Conservation (phyloP, 2,888 invertebrate genomes). For the Rhogogaster chlorosoma region DNA sequence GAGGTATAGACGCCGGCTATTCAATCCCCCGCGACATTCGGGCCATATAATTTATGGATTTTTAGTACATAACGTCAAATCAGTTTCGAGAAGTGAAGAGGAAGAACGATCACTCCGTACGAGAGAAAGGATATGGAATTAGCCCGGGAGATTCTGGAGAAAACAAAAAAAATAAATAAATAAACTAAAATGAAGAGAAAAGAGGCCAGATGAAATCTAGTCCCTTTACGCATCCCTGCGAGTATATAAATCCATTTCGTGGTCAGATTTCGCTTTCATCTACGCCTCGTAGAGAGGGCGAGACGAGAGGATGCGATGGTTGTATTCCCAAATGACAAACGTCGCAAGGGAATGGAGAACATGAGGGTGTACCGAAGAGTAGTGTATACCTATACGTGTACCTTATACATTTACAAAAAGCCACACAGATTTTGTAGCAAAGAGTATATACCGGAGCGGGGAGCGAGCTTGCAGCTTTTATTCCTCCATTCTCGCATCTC, state of each 20-base stretch:
- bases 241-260: slow-evolving; percentile 71
- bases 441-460: slow-evolving; percentile 12
- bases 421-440: slow-evolving; percentile 7
- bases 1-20: neutral
- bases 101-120: neutral
- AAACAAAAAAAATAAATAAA: neutral
- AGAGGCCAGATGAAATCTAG: slow-evolving; percentile 1
- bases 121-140: neutral
- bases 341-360: slow-evolving; percentile 20
- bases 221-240: slow-evolving; percentile 63
- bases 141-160: neutral
- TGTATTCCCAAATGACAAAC: slow-evolving; percentile 73
- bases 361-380: neutral
- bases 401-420: neutral
- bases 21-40: neutral
- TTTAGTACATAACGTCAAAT: neutral
- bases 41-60: neutral
- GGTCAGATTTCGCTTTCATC: slow-evolving; percentile 75
- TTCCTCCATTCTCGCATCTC: neutral
- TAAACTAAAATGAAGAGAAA: neutral
- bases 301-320: slow-evolving; percentile 62
- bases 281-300: slow-evolving; percentile 70
- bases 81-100: neutral
- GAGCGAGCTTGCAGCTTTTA: neutral
- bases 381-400: neutral